A percentile compares a stretch with the other conserved stretches of the same genome.
Conservation (phyloP, 2,113 vertebrate genomes). For the Plestiodon gilberti region DNA sequence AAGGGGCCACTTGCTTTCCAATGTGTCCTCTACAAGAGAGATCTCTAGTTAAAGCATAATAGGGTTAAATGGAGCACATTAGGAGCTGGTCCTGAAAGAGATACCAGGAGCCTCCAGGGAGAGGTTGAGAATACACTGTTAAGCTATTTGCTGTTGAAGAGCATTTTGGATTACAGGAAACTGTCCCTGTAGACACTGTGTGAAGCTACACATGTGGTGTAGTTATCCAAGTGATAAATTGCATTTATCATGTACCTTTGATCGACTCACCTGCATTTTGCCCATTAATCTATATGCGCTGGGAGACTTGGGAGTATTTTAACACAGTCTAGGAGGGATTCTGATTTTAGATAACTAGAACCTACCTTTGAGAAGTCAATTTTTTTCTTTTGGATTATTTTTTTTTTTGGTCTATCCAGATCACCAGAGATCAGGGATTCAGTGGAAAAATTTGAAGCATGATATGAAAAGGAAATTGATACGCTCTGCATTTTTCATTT, state of each 20-base stretch:
- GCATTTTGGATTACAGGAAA: constrained; percentile 18
- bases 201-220: neutral
- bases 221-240: constrained; percentile 38
- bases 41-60: constrained; percentile 20
- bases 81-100: constrained; percentile 29
- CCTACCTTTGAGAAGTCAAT: neutral
- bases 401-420: neutral
- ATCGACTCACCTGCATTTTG: constrained; percentile 21
- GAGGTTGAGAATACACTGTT: constrained; percentile 10
- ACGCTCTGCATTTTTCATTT: neutral
- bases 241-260: constrained; percentile 20
- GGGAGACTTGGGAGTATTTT: constrained; percentile 10
- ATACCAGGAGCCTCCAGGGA: constrained; percentile 7
- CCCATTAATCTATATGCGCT: constrained; percentile 10
- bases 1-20: neutral
- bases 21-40: neutral
- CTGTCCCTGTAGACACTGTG: constrained; percentile 7
- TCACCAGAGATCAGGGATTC: rapidly evolving
- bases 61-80: constrained; percentile 29
- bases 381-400: neutral
- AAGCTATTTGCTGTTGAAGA: constrained; percentile 20
- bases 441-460: neutral
- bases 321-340: constrained; percentile 4
- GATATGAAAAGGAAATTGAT: neutral
- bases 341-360: constrained; percentile 5